Evolutionary conservation across 2,113 vertebrate species (phyloP).

Genomic region (Hymenochirus boettgeri): DNA sequence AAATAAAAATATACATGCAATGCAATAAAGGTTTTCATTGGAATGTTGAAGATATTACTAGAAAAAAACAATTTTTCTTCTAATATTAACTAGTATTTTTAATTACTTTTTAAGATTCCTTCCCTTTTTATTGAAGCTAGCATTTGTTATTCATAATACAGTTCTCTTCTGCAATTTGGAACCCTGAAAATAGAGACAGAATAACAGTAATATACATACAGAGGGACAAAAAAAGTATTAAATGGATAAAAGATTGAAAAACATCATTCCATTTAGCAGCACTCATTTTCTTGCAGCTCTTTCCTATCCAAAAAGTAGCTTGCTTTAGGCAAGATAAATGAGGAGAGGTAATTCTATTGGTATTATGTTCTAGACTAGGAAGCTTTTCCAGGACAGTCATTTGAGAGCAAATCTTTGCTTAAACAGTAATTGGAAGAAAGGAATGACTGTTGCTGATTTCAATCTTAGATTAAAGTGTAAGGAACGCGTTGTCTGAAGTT

Average conservation of each 20-base stretch:
- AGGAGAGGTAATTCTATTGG: constrained; percentile 13
- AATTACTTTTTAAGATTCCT: too few species aligned
- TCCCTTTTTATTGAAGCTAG: too few species aligned
- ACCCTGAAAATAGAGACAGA: too few species aligned
- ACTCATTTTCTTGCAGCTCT: background rate
- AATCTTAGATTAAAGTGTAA: constrained; percentile 28
- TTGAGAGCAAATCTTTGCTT: constrained; percentile 21
- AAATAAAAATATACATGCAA: too few species aligned
- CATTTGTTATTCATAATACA: too few species aligned
- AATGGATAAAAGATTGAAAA: background rate
- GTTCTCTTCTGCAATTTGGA: too few species aligned
- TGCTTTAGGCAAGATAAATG: constrained; percentile 22
- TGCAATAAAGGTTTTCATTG: too few species aligned
- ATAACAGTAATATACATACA: too few species aligned
- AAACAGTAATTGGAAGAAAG: constrained; percentile 24
- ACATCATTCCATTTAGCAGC: background rate
- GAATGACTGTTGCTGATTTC: constrained; percentile 25
- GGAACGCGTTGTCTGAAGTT: constrained; percentile 16
- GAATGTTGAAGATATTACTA: too few species aligned
- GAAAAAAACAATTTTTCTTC: too few species aligned
- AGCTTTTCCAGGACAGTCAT: constrained; percentile 12
- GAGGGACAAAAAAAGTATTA: too few species aligned
- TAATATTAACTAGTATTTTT: too few species aligned
- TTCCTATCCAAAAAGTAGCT: constrained; percentile 11
- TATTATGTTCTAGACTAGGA: constrained; percentile 14